Evolutionary conservation across 2,888 invertebrate genomes (phyloP), one percentile per base, ranked within the genome.

Genomic region (Epirrhoe alternata): DNA sequence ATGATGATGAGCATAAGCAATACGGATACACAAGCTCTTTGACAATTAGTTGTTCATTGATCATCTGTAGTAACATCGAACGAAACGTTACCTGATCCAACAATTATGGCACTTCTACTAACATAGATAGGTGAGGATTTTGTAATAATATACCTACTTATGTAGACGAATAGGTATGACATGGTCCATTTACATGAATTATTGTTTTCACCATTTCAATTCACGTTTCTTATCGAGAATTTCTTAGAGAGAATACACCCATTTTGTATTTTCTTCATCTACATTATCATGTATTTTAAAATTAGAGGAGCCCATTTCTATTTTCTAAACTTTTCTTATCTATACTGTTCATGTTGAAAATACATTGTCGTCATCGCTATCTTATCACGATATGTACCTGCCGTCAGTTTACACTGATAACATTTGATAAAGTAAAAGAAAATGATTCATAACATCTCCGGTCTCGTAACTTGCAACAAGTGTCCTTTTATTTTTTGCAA

Each of bases 331-430:
- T 67, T 68, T 60, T 54, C 67, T 74, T 74, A 76, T 74, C 71
- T 77, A 61, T 64, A 67, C 73, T 72, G 73, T 74, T 71, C 74
- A 74, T 78, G 81, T 77, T 81, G 76, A 77, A 80, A 83, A 84
- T 77, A 79, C 74, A 80, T 78, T 85, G 85, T 85, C 88, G 86
- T 88, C 87, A 87, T 80, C 71, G 65, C 71, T 88, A 89, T 88
- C 89, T 90, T 88, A 91, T 90, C 90, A 76, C 77, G 75, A 84
- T 86, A 77, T 82, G 73, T 77, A 88, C 86, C 87, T 89, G 87
- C 81, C 82, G 82, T 85, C 83, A 81, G 82, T 84, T 81, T 78
- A 81, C 77, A 77, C 74, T 81, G 86, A 90, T 86, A 86, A 83
- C 75, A 75, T 66, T 62, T 80, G 86, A 86, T 89, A 88, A 84